Base-by-base conservation (phyloP, 2,113 vertebrate genomes). In the Nothoprocta pentlandii region DNA sequence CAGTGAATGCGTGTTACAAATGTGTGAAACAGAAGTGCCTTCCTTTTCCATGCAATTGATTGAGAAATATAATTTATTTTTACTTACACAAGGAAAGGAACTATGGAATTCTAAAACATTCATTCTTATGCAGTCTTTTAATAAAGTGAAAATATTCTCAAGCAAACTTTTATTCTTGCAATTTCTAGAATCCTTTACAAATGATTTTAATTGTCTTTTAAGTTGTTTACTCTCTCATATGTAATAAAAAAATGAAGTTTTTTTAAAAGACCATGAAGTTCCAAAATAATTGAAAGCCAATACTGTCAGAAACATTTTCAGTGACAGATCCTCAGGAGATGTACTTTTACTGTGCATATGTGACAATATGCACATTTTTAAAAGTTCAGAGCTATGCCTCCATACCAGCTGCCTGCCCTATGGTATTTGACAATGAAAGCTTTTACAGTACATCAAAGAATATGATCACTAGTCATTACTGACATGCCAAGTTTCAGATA, bases 391-490 rank as follows among this genome's bases (percentile, higher is more conserved):
- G 28, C 56, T 81, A 4, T 81, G 42, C 28, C 21, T 90, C 39
- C 10, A 1, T 85, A 84, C 64, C 46, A 93, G 64, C 44, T 81
- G 51, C 39, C 62, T 89, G 39, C 17, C 28, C 53, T 73, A 12
- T 80, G 25, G 84, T 90, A 36, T 85, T 86, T 92, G 77, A 80
- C 58, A 93, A 63, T 16, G 39, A 90, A 49, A 41, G 90, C 21
- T 89, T 78, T 89, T 75, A 53, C 44, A 73, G 44, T 47, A 42
- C 69, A 44, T 90, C 76, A 90, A 41, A 92, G n/a, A 80, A 67
- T 16, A 63, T 4, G 20, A 80, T 85, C 79, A 46, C 32, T 66
- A 49, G 68, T n/a, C 28, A 39, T 83, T 91, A 59, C 26, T 85
- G 36, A 82, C 54, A 30, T 67, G 12, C 36, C 32, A 75, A 56